Percentiles rank a stretch among this genome's conserved stretches.
Conservation (phyloP, 64 coral and sea anemone species). For the Montipora cactus region DNA sequence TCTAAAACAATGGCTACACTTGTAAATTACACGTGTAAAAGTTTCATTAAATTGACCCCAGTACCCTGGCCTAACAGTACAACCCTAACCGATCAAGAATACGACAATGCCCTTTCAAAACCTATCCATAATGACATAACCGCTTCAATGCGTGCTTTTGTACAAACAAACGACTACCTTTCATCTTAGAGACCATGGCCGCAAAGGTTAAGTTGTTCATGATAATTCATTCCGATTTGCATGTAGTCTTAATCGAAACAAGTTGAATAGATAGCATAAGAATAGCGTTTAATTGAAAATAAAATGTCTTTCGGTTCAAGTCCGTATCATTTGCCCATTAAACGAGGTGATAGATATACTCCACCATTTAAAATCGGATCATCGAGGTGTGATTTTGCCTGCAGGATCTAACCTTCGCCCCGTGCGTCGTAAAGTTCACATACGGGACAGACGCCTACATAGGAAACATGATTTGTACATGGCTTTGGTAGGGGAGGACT, state of each 20-base stretch:
- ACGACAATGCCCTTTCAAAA: conserved; percentile 21
- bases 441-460: too few relatives aligned
- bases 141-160: not conserved
- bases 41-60: not conserved
- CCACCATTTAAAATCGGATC: too few relatives aligned
- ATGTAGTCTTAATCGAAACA: not conserved
- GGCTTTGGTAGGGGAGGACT: too few relatives aligned
- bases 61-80: conserved; percentile 2
- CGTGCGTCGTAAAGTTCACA: too few relatives aligned
- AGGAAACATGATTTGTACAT: too few relatives aligned
- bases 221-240: not conserved
- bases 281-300: not conserved
- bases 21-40: too few relatives aligned
- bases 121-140: conserved; percentile 13
- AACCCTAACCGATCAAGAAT: conserved; percentile 22
- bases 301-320: not conserved
- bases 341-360: too few relatives aligned
- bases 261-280: not conserved
- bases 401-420: too few relatives aligned
- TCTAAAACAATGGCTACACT: too few relatives aligned
- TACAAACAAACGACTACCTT: not conserved
- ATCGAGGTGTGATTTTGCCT: too few relatives aligned
- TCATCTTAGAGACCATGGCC: not conserved
- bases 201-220: not conserved
- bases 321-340: not conserved